Base-by-base conservation (phyloP, 1,140 invertebrate genomes). In the Papilio aristodemus region DNA sequence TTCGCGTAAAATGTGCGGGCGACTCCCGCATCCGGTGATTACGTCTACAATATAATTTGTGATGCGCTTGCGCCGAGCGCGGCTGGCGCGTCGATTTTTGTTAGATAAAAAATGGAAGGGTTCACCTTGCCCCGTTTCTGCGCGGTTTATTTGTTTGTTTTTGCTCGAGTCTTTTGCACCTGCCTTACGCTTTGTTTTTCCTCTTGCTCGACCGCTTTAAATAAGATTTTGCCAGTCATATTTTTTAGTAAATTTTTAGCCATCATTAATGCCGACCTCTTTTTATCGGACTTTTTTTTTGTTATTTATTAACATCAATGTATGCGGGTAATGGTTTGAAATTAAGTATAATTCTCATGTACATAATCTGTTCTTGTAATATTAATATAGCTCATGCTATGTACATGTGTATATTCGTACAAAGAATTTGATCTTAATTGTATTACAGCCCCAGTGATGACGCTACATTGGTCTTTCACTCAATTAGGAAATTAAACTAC, bases 11-110 rank as follows among this genome's bases (percentile, higher is more conserved):
- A 89, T 84, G 86, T 86, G 83, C 82, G 85, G 85, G 82, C 84
- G 84, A 83, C 85, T 87, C 89, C 89, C 89, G 89, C 89, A 91
- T 91, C 89, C 89, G 89, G 89, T 81, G 82, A 87, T 91, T 91
- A 89, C 77, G 81, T 76, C 84, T 80, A 76, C 77, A 70, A 81
- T 77, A 87, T 86, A 87, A 89, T 87, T 87, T 88, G 86, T 87
- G 85, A 87, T 86, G 85, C 84, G 84, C 84, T 80, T 81, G 84
- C 80, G 80, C 80, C 78, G 81, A 75, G 71, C 77, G 75, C 79
- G 68, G 77, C 81, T 80, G 80, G 82, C 80, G 79, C 79, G 71
- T 79, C 71, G 78, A 88, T 85, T 89, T 89, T 88, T 88, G 83
- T 89, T 88, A 88, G 85, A 87, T 86, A 86, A 87, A 89, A 89